phyloP scores from a whole-genome alignment of 2,113 vertebrate species.

The Anarhynchus alexandrinus region DNA sequence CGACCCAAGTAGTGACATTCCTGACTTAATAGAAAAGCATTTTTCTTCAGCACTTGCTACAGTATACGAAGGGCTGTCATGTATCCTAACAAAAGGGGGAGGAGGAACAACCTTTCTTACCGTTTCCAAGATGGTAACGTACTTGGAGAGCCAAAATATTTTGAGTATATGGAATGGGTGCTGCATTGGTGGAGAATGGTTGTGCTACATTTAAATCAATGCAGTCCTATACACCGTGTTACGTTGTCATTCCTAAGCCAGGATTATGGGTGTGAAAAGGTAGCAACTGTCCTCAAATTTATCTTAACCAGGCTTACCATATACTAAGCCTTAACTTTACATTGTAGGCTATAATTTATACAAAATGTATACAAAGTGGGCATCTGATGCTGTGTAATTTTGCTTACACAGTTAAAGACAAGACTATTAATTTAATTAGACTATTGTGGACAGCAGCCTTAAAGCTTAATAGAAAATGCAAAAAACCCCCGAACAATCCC shows the following conservation, averaged over 20 bases:
- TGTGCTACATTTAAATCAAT: not conserved
- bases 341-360: not conserved
- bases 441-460: not conserved
- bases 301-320: not conserved
- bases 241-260: not conserved
- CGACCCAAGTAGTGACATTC: slow-evolving; percentile 11
- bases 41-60: slow-evolving; percentile 67
- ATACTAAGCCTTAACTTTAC: not conserved
- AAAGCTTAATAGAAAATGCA: not conserved
- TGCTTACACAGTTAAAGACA: not conserved
- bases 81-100: slow-evolving; percentile 8
- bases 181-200: not conserved
- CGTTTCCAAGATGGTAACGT: not conserved
- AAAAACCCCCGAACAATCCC: not conserved
- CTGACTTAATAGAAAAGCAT: slow-evolving; percentile 62
- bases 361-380: not conserved
- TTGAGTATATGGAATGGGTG: not conserved
- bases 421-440: not conserved
- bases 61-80: slow-evolving; percentile 37
- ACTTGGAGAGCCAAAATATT: slow-evolving; percentile 31
- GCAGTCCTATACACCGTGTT: not conserved
- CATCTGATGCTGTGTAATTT: not conserved
- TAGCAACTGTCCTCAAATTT: not conserved
- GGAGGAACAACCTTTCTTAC: slow-evolving; percentile 8
- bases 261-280: not conserved